Evolutionary conservation across 2,797 vertebrate genomes (phyloP).

Genomic region (Carduelis carduelis): DNA sequence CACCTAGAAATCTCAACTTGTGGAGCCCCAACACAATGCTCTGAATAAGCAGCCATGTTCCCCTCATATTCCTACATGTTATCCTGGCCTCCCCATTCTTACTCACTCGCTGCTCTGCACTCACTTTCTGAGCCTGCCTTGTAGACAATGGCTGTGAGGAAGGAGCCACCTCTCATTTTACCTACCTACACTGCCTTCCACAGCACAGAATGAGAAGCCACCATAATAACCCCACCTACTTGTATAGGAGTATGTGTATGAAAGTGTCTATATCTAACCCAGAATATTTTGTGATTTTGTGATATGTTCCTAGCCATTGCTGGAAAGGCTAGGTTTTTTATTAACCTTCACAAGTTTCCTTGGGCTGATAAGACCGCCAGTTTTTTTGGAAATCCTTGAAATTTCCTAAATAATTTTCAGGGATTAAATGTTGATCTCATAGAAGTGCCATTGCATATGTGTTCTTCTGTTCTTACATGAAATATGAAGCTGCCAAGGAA

Average conservation of each 20-base stretch:
- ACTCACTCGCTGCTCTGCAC: neutral
- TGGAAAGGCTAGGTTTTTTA: neutral
- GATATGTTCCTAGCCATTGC: neutral
- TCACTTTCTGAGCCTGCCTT: neutral
- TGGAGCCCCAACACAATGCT: neutral
- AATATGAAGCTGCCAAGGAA: neutral
- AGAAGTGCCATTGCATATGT: neutral
- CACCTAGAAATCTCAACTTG: neutral
- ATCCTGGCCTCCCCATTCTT: neutral
- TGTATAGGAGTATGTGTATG: neutral
- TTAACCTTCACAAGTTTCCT: neutral
- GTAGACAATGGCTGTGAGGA: neutral
- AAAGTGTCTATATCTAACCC: neutral
- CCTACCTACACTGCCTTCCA: neutral
- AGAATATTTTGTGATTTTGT: neutral
- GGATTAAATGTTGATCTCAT: slow-evolving; percentile 1
- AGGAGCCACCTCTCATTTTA: neutral
- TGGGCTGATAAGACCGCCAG: neutral
- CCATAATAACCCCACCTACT: neutral
- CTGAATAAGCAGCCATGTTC: neutral
- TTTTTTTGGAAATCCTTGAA: neutral
- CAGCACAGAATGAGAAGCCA: neutral
- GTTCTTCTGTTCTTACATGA: neutral
- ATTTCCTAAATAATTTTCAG: neutral
- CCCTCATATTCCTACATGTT: neutral